Base-by-base conservation (phyloP, 2,797 vertebrate genomes). In the Anguilla anguilla region DNA sequence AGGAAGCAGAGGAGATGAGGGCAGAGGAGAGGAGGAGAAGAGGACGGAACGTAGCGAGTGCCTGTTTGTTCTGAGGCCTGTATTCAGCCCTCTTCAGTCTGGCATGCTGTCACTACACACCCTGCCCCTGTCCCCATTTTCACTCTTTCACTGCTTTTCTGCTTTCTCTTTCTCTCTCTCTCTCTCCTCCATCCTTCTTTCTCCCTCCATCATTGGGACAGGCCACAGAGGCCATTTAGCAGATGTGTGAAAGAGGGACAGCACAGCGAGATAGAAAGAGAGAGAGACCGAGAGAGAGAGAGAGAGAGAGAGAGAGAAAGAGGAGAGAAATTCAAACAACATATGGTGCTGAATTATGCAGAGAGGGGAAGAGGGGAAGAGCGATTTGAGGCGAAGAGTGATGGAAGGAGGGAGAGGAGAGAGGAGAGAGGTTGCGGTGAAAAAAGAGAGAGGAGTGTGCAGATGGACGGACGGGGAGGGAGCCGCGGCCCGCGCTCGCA, bases 261-360 rank as follows among this genome's bases (percentile, higher is more conserved):
- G 87, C 91, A 92, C 93, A 92, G 91, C 88, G 88, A 91, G 90
- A 90, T 90, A 91, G 91, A 94, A 94, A 57, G 46, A 86, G 85
- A 72, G 64, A 86, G 74, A 61, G 59, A 67, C 39, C 74, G 35
- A 35, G 35, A 35, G 35, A 35, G 35, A 35, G 35, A 35, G 31
- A n/a, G n/a, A n/a, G n/a, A n/a, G n/a, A n/a, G 31, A 31, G 83
- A 84, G 15, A 46, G 25, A 88, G 83, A 61, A 69, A 77, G 86
- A 86, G 82, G 84, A 39, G 53, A 72, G 82, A 85, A 85, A 74
- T 83, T 79, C 61, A 92, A 90, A 93, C 93, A 94, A 93, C 89
- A 89, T 92, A 91, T 90, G 90, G 91, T 95, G 91, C 92, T 96
- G 93, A 96, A 96, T 96, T 95, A 96, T 96, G 95, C 94, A 96